Base-by-base conservation (phyloP, 2,113 vertebrate genomes). In the Callaeas wilsoni region DNA sequence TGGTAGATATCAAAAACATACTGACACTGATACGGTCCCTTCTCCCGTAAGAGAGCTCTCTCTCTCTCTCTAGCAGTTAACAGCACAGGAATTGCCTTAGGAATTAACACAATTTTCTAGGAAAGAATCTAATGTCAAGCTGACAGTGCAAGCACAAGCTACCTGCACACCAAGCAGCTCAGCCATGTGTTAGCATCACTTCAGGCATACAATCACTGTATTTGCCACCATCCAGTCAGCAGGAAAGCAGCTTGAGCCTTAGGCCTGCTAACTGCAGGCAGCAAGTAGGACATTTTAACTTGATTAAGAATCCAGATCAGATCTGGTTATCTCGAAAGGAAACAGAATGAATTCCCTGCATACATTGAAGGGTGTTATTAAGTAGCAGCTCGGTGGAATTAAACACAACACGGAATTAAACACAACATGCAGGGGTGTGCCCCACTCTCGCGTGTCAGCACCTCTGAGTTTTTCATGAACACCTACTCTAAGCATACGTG, bases 1-100 rank as follows among this genome's bases (percentile, higher is more conserved):
- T 29, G 29, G 11, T 17, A 73, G 37, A 27, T 25, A 81, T 2
- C 20, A 78, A 64, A 88, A 69, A 13, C 15, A n/a, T 12, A 30
- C 30, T 50, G 22, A 52, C 8, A 25, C 17, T 25, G 22, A 17
- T 77, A 39, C 0, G 1, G 32, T 37, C 44, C 22, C 37, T 32
- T 56, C 13, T 79, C 32, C 37, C 1, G 0, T 8, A 42, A 30
- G 11, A 46, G 7, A 65, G 17, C 47, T 23, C 10, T 18, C 35
- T 53, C 30, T 53, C 30, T 49, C 19, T 64, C 39, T 35, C 67
- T 18, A 30, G 32, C 53, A 62, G 29, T n/a, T 52, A 60, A 68
- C 15, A 85, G 47, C 22, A 64, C 35, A 68, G n/a, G 12, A 75
- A 59, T 6, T 49, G 7, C n/a, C 25, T 13, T 3, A 17, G 8